Conservation (phyloP, 1,140 invertebrate species). For the Conus betulinus region DNA sequence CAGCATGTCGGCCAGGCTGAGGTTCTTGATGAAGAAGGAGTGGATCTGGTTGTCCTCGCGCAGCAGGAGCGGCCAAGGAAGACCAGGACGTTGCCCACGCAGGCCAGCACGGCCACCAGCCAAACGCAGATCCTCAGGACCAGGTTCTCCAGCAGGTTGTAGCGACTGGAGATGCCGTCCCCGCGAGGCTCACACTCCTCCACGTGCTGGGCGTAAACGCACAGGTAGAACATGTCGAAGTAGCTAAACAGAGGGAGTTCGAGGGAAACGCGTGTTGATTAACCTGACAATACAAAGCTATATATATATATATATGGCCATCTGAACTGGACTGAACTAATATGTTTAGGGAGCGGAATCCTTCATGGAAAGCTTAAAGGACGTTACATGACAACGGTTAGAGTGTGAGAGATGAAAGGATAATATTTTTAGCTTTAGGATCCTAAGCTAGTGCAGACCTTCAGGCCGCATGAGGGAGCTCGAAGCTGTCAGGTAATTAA, state of each 20-base stretch:
- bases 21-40: constrained; percentile 82
- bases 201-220: constrained; percentile 81
- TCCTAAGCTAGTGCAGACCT: too few relatives aligned
- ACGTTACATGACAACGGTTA: neutral
- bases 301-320: too few relatives aligned
- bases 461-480: too few relatives aligned
- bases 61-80: constrained; percentile 81
- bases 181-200: constrained; percentile 81
- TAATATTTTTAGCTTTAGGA: too few relatives aligned
- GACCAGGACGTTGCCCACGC: constrained; percentile 83
- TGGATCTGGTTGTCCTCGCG: constrained; percentile 75
- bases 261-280: constrained; percentile 56
- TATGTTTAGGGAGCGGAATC: neutral
- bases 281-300: too few relatives aligned
- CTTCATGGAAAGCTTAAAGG: neutral
- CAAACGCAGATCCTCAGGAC: constrained; percentile 83
- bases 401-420: too few relatives aligned
- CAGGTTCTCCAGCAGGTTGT: constrained; percentile 81
- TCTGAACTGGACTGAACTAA: neutral
- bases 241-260: constrained; percentile 79
- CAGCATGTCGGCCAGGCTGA: constrained; percentile 86
- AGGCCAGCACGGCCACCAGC: constrained; percentile 83
- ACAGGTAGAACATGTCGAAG: constrained; percentile 85
- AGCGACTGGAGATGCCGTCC: constrained; percentile 84
- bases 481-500: too few relatives aligned